Percentiles rank a stretch among this genome's conserved stretches.
Conservation (phyloP, 2,113 vertebrate species). For the Eleginops maclovinus region DNA sequence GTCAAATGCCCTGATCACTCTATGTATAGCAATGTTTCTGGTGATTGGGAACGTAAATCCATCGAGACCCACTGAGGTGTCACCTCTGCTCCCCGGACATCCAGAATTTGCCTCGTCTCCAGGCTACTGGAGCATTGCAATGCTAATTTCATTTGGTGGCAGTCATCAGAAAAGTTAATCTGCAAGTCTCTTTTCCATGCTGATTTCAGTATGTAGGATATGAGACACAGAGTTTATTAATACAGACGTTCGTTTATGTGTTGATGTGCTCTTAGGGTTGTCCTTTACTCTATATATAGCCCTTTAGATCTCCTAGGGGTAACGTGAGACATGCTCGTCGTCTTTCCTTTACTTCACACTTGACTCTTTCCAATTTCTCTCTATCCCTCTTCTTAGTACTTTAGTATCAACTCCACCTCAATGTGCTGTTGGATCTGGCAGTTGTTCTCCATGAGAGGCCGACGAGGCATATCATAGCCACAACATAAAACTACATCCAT, state of each 20-base stretch:
- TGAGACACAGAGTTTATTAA: constrained; percentile 79
- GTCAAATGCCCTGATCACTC: constrained; percentile 13
- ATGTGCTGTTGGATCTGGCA: constrained; percentile 28
- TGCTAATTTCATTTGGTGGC: constrained; percentile 55
- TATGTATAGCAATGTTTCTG: constrained; percentile 16
- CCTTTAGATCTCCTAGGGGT: constrained; percentile 74
- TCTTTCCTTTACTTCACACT: constrained; percentile 46
- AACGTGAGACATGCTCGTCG: constrained; percentile 77
- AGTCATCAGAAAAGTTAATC: constrained; percentile 73
- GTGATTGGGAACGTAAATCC: constrained; percentile 27
- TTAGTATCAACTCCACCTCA: constrained; percentile 33
- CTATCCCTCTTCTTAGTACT: constrained; percentile 16
- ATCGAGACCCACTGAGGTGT: not conserved
- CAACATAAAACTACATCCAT: not conserved
- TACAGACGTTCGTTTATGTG: constrained; percentile 73
- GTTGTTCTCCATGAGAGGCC: not conserved
- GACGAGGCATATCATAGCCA: not conserved
- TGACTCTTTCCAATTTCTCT: constrained; percentile 10
- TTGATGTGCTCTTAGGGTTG: constrained; percentile 77
- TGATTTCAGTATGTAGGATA: constrained; percentile 48
- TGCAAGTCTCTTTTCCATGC: constrained; percentile 48
- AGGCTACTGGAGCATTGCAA: not conserved
- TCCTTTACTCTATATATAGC: constrained; percentile 80
- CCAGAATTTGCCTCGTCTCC: constrained; percentile 9
- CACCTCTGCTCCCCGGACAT: not conserved